Base-by-base conservation (phyloP, 2,888 invertebrate species). In the Lasioglossum oenotherae region DNA sequence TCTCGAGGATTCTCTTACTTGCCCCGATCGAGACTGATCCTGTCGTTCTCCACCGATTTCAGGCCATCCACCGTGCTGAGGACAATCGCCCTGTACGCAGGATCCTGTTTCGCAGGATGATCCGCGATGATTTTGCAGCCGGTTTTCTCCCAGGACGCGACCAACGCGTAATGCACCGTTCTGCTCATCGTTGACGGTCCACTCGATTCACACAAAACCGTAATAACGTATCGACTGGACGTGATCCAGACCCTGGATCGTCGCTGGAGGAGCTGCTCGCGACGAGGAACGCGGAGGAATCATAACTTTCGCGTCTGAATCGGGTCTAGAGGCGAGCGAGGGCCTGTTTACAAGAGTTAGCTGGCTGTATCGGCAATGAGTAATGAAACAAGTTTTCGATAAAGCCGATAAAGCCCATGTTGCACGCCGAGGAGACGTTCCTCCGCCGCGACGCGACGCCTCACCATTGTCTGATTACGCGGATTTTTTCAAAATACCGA, bases 101-200 rank as follows among this genome's bases (percentile, higher is more conserved):
- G 74, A 44, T 89, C 88, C 46, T 76, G 74, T 41, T 88, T 83
- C 69, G 74, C 71, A 5, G 92, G 84, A 77, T 91, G 90, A 90
- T 92, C 92, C 0, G 92, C 92, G n/a, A 93, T 86, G 75, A 93
- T 89, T 69, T 88, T 92, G 80, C 88, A 89, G 1, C 88, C 90
- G 0, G 89, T 84, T 82, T 90, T 92, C 71, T 92, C 90, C 89
- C 93, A 92, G 60, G 91, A 88, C n/a, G 89, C 90, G 8, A 93
- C 90, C 69, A 91, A 14, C 2, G 91, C 91, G 81, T 93, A 93
- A 10, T 88, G 84, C 64, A 91, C 88, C 31, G 41, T 81, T 3
- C 46, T 82, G 38, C 71, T 80, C 90, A 89, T 90, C 73, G 23
- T 67, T 2, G 10, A n/a, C 75, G 23, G 6, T 53, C 2, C 53